These are phyloP conservation scores for Oplegnathus fasciatus DNA, from an alignment of 2,113 vertebrate species.

Conservation along the genomic window DNA sequence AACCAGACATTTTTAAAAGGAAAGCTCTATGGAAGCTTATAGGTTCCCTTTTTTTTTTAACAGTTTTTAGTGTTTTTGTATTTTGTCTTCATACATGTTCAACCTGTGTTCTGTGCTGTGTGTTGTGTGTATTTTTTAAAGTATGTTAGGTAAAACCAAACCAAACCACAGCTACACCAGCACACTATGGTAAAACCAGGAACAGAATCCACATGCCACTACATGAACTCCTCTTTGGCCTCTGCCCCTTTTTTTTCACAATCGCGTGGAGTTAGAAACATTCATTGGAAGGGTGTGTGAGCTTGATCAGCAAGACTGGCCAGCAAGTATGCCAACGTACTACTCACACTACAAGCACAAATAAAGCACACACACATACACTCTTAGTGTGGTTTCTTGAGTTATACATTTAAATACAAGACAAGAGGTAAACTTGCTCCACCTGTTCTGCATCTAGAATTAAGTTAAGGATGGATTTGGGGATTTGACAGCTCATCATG, in stretches of 20 bases:
- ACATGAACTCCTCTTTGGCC: slow-evolving; percentile 57
- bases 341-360: slow-evolving; percentile 50
- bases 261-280: slow-evolving; percentile 25
- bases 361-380: slow-evolving; percentile 1
- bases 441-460: slow-evolving; percentile 17
- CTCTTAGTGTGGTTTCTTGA: neutral
- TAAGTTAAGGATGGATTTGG: neutral
- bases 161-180: slow-evolving; percentile 14
- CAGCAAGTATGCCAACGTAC: slow-evolving; percentile 32
- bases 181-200: slow-evolving; percentile 31
- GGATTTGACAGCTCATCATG: slow-evolving; percentile 20
- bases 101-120: neutral
- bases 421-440: neutral
- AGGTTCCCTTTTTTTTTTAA: neutral
- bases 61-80: neutral
- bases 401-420: neutral
- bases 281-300: slow-evolving; percentile 72
- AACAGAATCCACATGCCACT: slow-evolving; percentile 55
- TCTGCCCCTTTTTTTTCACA: slow-evolving; percentile 52
- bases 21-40: slow-evolving; percentile 13
- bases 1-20: slow-evolving; percentile 58
- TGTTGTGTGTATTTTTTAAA: neutral
- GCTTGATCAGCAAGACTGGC: slow-evolving; percentile 71
- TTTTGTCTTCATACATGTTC: neutral
- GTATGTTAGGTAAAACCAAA: slow-evolving; percentile 25